Evolutionary conservation across 2,888 invertebrate genomes (phyloP).

Genomic region (Acheta domesticus): DNA sequence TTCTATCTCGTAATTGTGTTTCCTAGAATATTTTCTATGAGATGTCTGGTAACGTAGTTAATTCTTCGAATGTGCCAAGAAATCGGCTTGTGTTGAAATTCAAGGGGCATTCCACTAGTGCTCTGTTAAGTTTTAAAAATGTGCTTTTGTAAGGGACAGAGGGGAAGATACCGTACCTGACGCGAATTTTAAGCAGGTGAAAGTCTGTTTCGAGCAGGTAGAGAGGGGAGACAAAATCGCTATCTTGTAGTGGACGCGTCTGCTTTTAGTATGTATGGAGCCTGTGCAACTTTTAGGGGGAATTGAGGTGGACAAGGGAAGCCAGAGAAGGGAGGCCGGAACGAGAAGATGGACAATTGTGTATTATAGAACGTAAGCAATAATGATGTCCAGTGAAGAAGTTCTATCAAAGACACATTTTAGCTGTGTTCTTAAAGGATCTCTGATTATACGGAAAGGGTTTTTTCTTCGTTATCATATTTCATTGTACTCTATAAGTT

Average conservation of each 20-base stretch:
- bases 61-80: background rate
- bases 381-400: no score
- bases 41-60: background rate
- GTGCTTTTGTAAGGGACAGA: constrained; percentile 11
- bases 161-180: background rate
- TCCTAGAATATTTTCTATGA: no score
- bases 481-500: no score
- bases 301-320: background rate
- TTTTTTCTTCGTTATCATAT: no score
- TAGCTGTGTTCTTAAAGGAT: no score
- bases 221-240: background rate
- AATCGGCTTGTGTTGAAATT: background rate
- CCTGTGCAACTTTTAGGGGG: background rate
- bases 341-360: no score
- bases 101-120: background rate
- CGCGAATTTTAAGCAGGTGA: background rate
- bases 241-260: background rate
- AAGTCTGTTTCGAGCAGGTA: background rate
- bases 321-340: background rate
- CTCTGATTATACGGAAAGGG: no score
- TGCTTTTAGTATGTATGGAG: background rate
- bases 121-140: background rate
- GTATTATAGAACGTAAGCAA: no score
- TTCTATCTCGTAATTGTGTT: no score
- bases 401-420: no score